These are phyloP conservation scores for Nineta flava DNA, from an alignment of 2,888 invertebrate species.

Conservation along the genomic window DNA sequence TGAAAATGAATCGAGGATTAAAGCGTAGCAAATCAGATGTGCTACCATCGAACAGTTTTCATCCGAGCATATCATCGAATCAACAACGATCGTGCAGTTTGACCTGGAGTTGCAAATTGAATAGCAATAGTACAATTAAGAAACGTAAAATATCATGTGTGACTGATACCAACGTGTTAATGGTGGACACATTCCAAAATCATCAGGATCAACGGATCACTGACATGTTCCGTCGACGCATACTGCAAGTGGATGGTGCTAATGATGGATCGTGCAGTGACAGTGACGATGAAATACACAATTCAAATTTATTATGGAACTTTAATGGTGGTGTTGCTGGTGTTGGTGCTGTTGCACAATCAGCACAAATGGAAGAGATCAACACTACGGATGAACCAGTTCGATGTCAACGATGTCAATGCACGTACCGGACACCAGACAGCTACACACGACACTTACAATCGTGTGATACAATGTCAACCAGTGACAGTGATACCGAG, in stretches of 20 bases:
- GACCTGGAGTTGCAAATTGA: conserved; percentile 54
- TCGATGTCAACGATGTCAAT: conserved; percentile 73
- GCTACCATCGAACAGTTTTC: conserved; percentile 28
- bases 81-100: conserved; percentile 52
- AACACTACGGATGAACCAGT: conserved; percentile 52
- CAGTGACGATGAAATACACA: conserved; percentile 20
- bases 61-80: conserved; percentile 30
- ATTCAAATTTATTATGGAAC: neutral
- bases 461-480: conserved; percentile 61
- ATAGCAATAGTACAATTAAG: conserved; percentile 48
- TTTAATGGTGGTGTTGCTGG: neutral
- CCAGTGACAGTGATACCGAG: conserved; percentile 71
- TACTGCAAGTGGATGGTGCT: conserved; percentile 35
- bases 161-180: conserved; percentile 18
- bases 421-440: conserved; percentile 68
- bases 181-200: conserved; percentile 22
- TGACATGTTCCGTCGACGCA: conserved; percentile 23
- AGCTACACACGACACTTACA: conserved; percentile 66
- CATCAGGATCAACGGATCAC: conserved; percentile 23
- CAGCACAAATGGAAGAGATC: conserved; percentile 17
- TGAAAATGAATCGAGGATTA: conserved; percentile 33
- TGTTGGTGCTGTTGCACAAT: neutral
- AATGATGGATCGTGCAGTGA: conserved; percentile 32
- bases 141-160: conserved; percentile 41
- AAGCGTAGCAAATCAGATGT: conserved; percentile 52